Evolutionary conservation across 2,113 vertebrate species (phyloP).

Genomic region (Cisticola juncidis): DNA sequence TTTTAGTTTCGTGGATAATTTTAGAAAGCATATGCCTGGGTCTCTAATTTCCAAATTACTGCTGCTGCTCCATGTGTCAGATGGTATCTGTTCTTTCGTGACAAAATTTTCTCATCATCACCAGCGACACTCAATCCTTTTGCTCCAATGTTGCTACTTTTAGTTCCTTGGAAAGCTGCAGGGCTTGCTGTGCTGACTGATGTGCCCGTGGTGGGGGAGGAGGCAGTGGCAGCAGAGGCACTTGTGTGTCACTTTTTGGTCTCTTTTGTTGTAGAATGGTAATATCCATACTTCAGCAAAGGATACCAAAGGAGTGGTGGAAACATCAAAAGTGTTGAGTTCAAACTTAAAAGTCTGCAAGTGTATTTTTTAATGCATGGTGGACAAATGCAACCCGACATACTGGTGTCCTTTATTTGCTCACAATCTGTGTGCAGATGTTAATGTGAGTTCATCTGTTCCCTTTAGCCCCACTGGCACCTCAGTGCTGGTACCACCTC

Average conservation of each 20-base stretch:
- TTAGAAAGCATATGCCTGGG: conserved; percentile 63
- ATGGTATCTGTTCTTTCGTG: conserved; percentile 21
- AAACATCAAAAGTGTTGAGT: not conserved
- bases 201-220: not conserved
- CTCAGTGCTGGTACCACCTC: not conserved
- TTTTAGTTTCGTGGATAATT: conserved; percentile 67
- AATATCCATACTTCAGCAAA: not conserved
- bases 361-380: not conserved
- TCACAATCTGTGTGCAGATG: not conserved
- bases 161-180: conserved; percentile 6
- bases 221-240: not conserved
- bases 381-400: not conserved
- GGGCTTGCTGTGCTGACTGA: not conserved
- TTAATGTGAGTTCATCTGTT: not conserved
- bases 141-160: conserved; percentile 25
- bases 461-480: not conserved
- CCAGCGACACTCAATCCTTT: conserved; percentile 39
- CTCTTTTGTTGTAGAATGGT: not conserved
- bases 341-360: not conserved
- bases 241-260: not conserved
- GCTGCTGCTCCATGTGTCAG: conserved; percentile 49
- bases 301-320: not conserved
- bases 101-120: conserved; percentile 37
- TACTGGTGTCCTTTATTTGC: not conserved
- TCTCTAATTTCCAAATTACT: conserved; percentile 59